Evolutionary conservation across 2,888 invertebrate species (phyloP).

Genomic region (Ceratothoa steindachneri): DNA sequence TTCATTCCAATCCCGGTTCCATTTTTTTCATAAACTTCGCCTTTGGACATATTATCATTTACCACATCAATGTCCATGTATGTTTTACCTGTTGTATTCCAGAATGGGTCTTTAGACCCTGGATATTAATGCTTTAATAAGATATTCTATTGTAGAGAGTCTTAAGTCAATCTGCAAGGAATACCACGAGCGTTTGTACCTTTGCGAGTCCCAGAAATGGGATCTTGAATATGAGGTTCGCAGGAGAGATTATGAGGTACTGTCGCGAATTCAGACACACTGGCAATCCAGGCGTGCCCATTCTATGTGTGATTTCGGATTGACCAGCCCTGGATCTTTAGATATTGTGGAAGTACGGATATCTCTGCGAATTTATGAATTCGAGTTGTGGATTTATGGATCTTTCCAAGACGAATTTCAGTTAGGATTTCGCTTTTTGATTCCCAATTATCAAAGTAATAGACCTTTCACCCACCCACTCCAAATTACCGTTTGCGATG

Average conservation of each 20-base stretch:
- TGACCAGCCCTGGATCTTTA: slow-evolving; percentile 45
- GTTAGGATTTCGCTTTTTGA: neutral
- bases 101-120: slow-evolving; percentile 37
- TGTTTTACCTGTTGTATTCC: slow-evolving; percentile 48
- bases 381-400: slow-evolving; percentile 22
- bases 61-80: slow-evolving; percentile 30
- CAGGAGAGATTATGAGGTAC: slow-evolving; percentile 99
- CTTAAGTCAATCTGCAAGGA: slow-evolving; percentile 91
- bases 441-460: neutral
- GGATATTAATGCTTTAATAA: slow-evolving; percentile 38
- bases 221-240: slow-evolving; percentile 99
- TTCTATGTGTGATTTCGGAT: slow-evolving; percentile 44
- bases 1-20: neutral
- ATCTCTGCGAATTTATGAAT: slow-evolving; percentile 43
- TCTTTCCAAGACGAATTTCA: too few relatives aligned
- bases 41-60: neutral
- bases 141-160: slow-evolving; percentile 60
- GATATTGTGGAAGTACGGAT: neutral
- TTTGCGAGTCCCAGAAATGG: slow-evolving; percentile 99
- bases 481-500: slow-evolving; percentile 2
- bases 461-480: neutral
- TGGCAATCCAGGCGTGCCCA: slow-evolving; percentile 26
- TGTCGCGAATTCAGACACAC: slow-evolving; percentile 36
- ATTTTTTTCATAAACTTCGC: neutral
- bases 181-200: slow-evolving; percentile 93